Conservation (phyloP, 2,888 invertebrate species). For the Myopa testacea region DNA sequence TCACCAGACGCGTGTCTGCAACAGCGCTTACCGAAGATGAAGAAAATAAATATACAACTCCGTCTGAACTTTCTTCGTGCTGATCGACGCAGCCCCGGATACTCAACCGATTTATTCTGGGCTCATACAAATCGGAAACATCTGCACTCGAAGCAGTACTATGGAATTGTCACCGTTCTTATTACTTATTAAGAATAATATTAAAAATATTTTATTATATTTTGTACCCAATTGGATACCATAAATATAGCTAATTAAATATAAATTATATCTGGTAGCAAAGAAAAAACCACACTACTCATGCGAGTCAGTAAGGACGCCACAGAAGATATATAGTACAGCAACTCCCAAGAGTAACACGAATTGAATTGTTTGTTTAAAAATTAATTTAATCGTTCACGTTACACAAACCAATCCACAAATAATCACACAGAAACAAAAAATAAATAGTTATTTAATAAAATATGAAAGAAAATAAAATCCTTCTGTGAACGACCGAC, state of each 20-base stretch:
- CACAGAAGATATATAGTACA: conserved; percentile 1
- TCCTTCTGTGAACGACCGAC: not conserved
- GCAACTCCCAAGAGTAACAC: not conserved
- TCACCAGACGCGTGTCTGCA: conserved; percentile 14
- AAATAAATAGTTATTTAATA: conserved; percentile 20
- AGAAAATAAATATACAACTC: not conserved
- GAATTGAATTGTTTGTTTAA: not conserved
- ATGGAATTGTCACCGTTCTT: not conserved
- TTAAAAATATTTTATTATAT: not conserved
- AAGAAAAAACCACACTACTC: not conserved
- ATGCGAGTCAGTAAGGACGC: not conserved
- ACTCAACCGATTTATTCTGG: conserved; percentile 13
- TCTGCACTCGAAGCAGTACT: not conserved
- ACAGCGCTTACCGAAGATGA: not conserved
- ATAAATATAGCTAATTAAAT: conserved; percentile 1
- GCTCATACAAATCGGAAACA: not conserved
- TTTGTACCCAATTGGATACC: not conserved
- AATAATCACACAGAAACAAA: conserved; percentile 10
- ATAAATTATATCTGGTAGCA: not conserved
- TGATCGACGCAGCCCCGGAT: not conserved
- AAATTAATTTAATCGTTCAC: not conserved
- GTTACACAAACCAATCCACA: not conserved
- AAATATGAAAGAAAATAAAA: conserved; percentile 30
- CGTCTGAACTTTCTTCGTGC: not conserved
- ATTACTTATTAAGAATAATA: not conserved